Evolutionary conservation across 2,113 vertebrate genomes (phyloP).

Genomic region (Mellivora capensis): DNA sequence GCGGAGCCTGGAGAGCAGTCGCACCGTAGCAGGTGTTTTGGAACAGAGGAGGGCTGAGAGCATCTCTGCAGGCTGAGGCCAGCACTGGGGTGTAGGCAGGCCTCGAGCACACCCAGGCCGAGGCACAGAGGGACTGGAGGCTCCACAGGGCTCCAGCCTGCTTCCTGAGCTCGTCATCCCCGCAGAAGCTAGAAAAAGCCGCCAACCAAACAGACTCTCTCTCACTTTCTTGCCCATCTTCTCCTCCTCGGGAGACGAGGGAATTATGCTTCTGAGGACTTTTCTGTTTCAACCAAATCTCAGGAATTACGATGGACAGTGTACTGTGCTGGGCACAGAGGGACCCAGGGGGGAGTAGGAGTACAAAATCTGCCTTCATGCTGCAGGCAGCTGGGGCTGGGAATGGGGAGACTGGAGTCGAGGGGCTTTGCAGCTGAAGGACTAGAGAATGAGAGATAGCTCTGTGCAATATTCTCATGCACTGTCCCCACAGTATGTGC

Average conservation of each 20-base stretch:
- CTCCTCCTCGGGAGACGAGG: neutral
- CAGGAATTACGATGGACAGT: neutral
- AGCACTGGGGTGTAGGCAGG: neutral
- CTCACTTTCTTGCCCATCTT: neutral
- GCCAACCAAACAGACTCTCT: neutral
- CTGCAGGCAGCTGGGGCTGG: neutral
- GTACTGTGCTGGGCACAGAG: neutral
- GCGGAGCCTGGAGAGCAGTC: neutral
- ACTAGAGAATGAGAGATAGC: neutral
- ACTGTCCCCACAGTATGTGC: fast-evolving
- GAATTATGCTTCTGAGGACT: neutral
- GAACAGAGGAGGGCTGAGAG: neutral
- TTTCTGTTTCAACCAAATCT: neutral
- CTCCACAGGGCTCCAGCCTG: neutral
- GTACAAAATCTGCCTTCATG: neutral
- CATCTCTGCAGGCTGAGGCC: neutral
- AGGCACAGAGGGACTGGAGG: neutral
- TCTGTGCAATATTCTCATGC: fast-evolving
- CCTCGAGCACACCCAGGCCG: neutral
- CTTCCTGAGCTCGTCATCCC: neutral
- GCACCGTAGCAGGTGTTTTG: too few relatives aligned
- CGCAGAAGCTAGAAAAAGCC: neutral
- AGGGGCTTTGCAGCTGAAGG: neutral
- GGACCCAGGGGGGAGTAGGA: neutral
- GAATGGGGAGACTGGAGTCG: neutral